Evolutionary conservation across 2,888 invertebrate species (phyloP).

Genomic region (Hirtodrosophila alboralis): DNA sequence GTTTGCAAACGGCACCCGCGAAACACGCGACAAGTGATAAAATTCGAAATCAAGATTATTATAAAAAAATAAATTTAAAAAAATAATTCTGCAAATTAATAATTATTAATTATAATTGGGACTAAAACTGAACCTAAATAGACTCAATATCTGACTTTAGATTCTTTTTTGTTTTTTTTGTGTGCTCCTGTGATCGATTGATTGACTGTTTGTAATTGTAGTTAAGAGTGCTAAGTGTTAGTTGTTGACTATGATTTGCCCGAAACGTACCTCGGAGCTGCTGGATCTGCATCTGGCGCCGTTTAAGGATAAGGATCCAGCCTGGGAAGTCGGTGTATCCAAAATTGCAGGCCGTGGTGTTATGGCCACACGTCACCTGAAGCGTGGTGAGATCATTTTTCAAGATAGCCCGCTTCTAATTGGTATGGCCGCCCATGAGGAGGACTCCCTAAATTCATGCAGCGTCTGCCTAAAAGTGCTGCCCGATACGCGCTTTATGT

Average conservation of each 20-base stretch:
- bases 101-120: neutral
- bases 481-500: slow-evolving; percentile 84
- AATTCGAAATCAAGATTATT: slow-evolving; percentile 6
- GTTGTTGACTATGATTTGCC: slow-evolving; percentile 74
- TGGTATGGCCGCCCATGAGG: slow-evolving; percentile 87
- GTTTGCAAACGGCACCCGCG: slow-evolving; percentile 80
- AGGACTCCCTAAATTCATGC: slow-evolving; percentile 86
- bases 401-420: slow-evolving; percentile 89
- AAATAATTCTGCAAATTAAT: neutral
- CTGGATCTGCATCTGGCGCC: slow-evolving; percentile 80
- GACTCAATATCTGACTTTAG: neutral
- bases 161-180: slow-evolving; percentile 37
- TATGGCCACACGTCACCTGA: slow-evolving; percentile 88
- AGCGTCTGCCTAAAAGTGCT: slow-evolving; percentile 87
- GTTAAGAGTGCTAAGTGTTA: slow-evolving; percentile 6
- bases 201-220: slow-evolving; percentile 14
- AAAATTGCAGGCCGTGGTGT: slow-evolving; percentile 89
- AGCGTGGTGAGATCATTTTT: slow-evolving; percentile 89
- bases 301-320: slow-evolving; percentile 81
- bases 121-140: neutral
- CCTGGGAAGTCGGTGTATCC: slow-evolving; percentile 87
- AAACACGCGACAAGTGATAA: slow-evolving; percentile 55
- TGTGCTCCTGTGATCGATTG: slow-evolving; percentile 6
- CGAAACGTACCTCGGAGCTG: slow-evolving; percentile 82
- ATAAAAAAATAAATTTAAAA: slow-evolving; percentile 2